Conservation (phyloP, 1,140 invertebrate species). For the Neomicropteryx cornuta region DNA sequence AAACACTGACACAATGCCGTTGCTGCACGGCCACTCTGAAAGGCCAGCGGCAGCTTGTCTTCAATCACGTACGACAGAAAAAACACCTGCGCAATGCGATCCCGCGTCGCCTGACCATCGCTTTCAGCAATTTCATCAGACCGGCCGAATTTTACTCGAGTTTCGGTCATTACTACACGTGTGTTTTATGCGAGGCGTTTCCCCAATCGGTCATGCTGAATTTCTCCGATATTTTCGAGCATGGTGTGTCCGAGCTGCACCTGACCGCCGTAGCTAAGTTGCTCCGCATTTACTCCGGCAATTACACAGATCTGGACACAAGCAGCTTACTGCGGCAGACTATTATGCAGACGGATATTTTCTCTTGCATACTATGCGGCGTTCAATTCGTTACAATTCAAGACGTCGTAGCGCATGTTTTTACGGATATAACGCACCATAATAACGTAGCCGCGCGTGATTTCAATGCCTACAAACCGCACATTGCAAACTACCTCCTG, state of each 20-base stretch:
- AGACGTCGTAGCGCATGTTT: constrained; percentile 22
- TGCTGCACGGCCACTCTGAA: constrained; percentile 33
- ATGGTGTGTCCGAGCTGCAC: constrained; percentile 26
- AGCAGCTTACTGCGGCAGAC: constrained; percentile 11
- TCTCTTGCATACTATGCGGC: constrained; percentile 24
- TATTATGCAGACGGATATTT: constrained; percentile 16
- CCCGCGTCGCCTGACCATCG: constrained; percentile 23
- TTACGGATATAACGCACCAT: constrained; percentile 25
- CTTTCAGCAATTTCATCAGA: constrained; percentile 29
- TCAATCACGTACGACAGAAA: constrained; percentile 35
- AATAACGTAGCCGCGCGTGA: constrained; percentile 19
- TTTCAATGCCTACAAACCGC: constrained; percentile 20
- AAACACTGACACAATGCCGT: constrained; percentile 29
- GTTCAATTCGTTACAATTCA: constrained; percentile 15
- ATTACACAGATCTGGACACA: neutral
- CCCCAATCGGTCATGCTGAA: constrained; percentile 27
- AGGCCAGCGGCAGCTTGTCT: constrained; percentile 30
- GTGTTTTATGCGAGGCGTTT: constrained; percentile 25
- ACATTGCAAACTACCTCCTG: constrained; percentile 28
- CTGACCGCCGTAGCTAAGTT: constrained; percentile 26
- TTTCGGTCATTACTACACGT: constrained; percentile 31
- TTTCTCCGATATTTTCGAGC: constrained; percentile 28
- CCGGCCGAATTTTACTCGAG: constrained; percentile 31
- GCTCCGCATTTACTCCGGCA: constrained; percentile 18
- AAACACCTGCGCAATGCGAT: constrained; percentile 32